Evolutionary conservation across 2,113 vertebrate species (phyloP), one percentile per base, ranked within the genome.

Genomic region (Oncorhynchus keta): DNA sequence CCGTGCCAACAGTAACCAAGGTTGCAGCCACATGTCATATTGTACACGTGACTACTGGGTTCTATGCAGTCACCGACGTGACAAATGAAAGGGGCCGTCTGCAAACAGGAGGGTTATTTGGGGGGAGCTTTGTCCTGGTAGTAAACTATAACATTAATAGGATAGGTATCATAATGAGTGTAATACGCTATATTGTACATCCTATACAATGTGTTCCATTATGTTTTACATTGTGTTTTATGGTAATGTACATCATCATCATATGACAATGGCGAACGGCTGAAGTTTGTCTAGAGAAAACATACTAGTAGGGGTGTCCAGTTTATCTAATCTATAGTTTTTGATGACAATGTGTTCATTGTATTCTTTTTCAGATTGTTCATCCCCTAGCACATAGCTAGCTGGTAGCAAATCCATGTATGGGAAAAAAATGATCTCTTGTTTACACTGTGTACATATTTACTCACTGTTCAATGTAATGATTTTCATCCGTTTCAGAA

Each of bases 391-490:
- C 84, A 81, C 86, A 85, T 39, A 39, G 35, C 35, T 39, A 39
- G 35, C 35, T 39, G 84, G 77, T 76, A 85, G 79, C 70, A 79
- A 86, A 87, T 89, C 83, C 55, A 51, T 14, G 84, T 81, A 79
- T 16, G 32, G 76, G 77, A 81, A 82, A 88, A 89, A 90, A 82
- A n/a, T 86, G 84, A 89, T 84, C 81, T 83, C 73, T 77, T 83
- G 85, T 80, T 84, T 84, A 84, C 84, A 87, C 66, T 71, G 59
- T 79, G 75, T 64, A 6, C 83, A 80, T 82, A 76, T 39, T 39
- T 84, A 80, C 81, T 88, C 83, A 87, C 87, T 83, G 76, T 71
- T 86, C 82, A 86, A 76, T 49, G 45, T 87, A 90, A 89, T 89
- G 81, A 79, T 81, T 84, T 86, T 81, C 73, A 86, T 83, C 87